These are phyloP conservation scores for Yponomeuta plumbellus DNA, from an alignment of 2,888 invertebrate species.

Conservation along the genomic window DNA sequence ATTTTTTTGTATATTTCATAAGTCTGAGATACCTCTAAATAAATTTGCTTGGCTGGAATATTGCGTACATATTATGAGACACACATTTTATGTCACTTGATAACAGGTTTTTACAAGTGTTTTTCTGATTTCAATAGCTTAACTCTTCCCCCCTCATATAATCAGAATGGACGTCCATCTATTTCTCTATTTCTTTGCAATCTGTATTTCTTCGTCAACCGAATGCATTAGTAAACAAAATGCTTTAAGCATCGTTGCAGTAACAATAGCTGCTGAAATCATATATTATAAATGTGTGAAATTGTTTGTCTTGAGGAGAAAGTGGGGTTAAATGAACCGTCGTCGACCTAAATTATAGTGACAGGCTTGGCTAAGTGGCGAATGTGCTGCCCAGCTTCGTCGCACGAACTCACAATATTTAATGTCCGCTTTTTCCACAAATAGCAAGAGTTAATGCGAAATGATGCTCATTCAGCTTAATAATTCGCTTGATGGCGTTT, in stretches of 20 bases:
- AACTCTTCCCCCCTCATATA: no score
- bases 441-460: neutral
- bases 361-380: constrained; percentile 38
- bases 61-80: no score
- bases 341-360: constrained; percentile 45
- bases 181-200: no score
- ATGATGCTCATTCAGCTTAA: neutral
- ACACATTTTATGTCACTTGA: no score
- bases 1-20: no score
- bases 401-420: constrained; percentile 25
- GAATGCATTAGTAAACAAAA: neutral
- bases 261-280: neutral
- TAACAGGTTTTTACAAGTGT: no score
- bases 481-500: no score
- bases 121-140: no score
- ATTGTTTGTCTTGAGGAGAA: constrained; percentile 33
- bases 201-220: neutral
- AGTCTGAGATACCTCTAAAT: no score
- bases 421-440: constrained; percentile 15
- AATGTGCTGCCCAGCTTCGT: constrained; percentile 26
- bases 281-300: neutral
- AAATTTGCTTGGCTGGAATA: no score
- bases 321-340: constrained; percentile 50
- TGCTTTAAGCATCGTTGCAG: neutral
- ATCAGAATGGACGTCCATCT: no score